Base-by-base conservation (phyloP, 1,140 invertebrate species). In the Agrilus planipennis region DNA sequence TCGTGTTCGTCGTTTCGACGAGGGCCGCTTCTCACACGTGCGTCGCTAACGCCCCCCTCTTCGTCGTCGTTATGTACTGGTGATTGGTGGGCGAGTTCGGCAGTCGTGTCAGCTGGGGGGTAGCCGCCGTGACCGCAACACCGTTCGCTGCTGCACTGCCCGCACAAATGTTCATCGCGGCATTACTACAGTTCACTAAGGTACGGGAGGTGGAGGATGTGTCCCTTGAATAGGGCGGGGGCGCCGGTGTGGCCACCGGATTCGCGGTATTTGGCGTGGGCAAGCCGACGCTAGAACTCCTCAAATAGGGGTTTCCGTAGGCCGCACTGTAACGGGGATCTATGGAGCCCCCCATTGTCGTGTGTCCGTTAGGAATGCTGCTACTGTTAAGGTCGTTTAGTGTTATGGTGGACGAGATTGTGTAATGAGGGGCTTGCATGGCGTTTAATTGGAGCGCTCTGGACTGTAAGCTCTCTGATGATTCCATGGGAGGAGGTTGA, bases 231-330 rank as follows among this genome's bases (percentile, higher is more conserved):
- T 84, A 84, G 10, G 77, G 81, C 1, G 82, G 82, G 25, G 80
- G 82, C 32, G 83, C 81, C 14, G 82, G 81, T 21, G 81, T 84
- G 2, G 80, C 77, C 23, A 77, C 76, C 2, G 81, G 80, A 62
- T 81, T 81, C 2, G 81, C 79, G 16, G 80, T 77, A 52, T 79
- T 77, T 5, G 55, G 59, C 41, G 62, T 62, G 38, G 61, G 61
- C 45, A 60, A 51, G 39, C 58, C 56, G 40, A 65, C 64, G 37
- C 53, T 67, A 41, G 69, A 64, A 30, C 68, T 75, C 57, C 85
- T 70, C 42, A 90, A 67, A 60, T 89, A 89, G 1, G 86, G 86
- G 65, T 89, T 89, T 34, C 86, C 87, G 56, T 90, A 92, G 4
- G 82, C 81, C 16, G 87, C 88, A 15, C 83, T 85, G 55, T 85